Evolutionary conservation across 2,888 invertebrate genomes (phyloP).

Genomic region (Scaptomyza caliginosa): DNA sequence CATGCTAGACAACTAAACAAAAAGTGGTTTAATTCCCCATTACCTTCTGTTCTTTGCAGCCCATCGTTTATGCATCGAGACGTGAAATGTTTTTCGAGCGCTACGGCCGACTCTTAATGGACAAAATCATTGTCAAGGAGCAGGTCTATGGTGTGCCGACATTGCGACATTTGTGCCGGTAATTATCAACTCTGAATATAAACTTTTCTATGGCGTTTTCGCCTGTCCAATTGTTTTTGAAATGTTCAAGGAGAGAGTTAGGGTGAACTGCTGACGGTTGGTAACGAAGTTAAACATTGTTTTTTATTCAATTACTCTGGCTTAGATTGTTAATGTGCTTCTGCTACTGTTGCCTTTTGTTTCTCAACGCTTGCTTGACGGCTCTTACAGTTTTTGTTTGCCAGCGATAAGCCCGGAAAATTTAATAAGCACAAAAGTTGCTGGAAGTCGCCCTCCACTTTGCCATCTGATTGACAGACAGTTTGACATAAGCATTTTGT

Average conservation of each 20-base stretch:
- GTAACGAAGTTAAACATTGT: conserved; percentile 59
- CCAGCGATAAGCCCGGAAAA: conserved; percentile 65
- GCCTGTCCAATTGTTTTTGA: conserved; percentile 41
- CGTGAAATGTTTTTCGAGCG: conserved; percentile 82
- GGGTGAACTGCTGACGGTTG: conserved; percentile 51
- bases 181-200: conserved; percentile 60
- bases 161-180: conserved; percentile 89
- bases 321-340: conserved; percentile 36
- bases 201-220: conserved; percentile 20
- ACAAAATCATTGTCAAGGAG: conserved; percentile 81
- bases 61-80: conserved; percentile 71
- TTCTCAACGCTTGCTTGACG: conserved; percentile 58
- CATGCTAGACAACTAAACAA: conserved; percentile 3
- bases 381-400: conserved; percentile 34
- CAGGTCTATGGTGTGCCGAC: conserved; percentile 85
- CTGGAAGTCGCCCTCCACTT: conserved; percentile 11
- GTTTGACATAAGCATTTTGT: conserved; percentile 60
- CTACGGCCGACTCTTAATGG: conserved; percentile 81
- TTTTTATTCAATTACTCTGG: conserved; percentile 75
- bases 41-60: conserved; percentile 67
- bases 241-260: neutral
- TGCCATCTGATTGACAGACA: conserved; percentile 55
- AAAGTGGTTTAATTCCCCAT: neutral
- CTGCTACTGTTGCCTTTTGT: conserved; percentile 25
- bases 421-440: conserved; percentile 65